These are phyloP conservation scores for Cyclophora punctaria DNA, from an alignment of 2,888 invertebrate genomes.

Conservation along the genomic window DNA sequence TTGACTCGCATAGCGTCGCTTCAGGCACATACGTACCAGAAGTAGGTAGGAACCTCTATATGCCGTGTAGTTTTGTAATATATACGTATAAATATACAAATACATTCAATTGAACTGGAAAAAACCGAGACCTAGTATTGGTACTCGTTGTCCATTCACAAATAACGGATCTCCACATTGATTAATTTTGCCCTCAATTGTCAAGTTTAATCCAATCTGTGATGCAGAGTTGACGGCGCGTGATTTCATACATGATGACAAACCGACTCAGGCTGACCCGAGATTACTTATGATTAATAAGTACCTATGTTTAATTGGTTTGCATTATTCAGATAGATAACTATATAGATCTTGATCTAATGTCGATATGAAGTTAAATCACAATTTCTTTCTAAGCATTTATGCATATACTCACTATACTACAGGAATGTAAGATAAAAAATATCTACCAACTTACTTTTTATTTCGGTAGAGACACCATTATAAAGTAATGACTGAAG, in stretches of 20 bases:
- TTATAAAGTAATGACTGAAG: too few species aligned
- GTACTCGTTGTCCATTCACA: conserved; percentile 27
- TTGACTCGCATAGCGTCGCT: neutral
- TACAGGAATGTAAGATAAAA: too few species aligned
- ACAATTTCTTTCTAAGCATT: too few species aligned
- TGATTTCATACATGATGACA: neutral
- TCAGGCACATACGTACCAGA: neutral
- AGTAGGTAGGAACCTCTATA: too few species aligned
- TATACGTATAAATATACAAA: conserved; percentile 5
- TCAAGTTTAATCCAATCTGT: conserved; percentile 24
- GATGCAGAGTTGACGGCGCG: conserved; percentile 6
- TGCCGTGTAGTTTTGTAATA: neutral
- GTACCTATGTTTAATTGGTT: neutral
- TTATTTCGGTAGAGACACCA: too few species aligned
- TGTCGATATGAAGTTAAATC: too few species aligned
- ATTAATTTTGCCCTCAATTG: conserved; percentile 44
- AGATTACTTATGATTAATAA: neutral
- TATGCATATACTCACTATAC: too few species aligned
- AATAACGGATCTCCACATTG: conserved; percentile 44
- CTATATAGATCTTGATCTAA: too few species aligned
- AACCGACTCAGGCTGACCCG: too few species aligned
- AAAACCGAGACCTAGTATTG: conserved; percentile 39
- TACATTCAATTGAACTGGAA: conserved; percentile 34
- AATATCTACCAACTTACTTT: too few species aligned
- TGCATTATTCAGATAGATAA: neutral